Conservation (phyloP, 2,888 invertebrate genomes). For the Drosophila quinaria region DNA sequence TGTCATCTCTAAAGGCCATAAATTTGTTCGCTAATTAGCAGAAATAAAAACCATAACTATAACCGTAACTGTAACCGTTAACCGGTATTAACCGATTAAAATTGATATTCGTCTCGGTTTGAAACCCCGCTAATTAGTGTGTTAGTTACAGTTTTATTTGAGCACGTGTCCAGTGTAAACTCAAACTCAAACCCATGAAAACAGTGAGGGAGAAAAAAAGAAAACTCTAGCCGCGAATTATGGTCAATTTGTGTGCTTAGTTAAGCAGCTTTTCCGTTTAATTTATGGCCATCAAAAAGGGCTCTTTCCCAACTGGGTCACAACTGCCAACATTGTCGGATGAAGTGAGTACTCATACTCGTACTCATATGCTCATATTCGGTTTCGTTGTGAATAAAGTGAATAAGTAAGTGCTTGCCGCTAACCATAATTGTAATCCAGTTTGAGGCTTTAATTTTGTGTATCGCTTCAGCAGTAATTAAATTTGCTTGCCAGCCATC, state of each 20-base stretch:
- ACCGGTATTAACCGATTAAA: no score
- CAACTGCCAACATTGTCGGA: conserved; percentile 9
- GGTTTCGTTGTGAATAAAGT: neutral
- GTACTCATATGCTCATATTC: neutral
- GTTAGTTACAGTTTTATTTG: conserved; percentile 12
- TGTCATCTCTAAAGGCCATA: conserved; percentile 1
- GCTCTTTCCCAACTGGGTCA: conserved; percentile 12
- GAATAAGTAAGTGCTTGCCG: conserved; percentile 36
- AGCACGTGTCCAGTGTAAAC: conserved; percentile 14
- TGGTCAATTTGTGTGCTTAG: conserved; percentile 45
- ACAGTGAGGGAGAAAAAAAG: no score
- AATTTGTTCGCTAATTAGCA: neutral
- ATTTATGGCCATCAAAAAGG: conserved; percentile 26
- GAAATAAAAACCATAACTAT: no score
- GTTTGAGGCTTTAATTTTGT: conserved; percentile 84
- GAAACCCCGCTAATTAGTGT: conserved; percentile 6
- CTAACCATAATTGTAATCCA: conserved; percentile 86
- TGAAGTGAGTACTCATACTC: conserved; percentile 16
- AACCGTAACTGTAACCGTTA: no score
- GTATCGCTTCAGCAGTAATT: conserved; percentile 55
- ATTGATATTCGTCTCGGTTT: no score
- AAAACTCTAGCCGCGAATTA: conserved; percentile 27
- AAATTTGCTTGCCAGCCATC: conserved; percentile 42
- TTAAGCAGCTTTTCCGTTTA: conserved; percentile 22
- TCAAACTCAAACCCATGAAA: conserved; percentile 9